These are phyloP conservation scores for Embidobia sp. DNA, from an alignment of 2,888 invertebrate genomes.

Conservation along the genomic window DNA sequence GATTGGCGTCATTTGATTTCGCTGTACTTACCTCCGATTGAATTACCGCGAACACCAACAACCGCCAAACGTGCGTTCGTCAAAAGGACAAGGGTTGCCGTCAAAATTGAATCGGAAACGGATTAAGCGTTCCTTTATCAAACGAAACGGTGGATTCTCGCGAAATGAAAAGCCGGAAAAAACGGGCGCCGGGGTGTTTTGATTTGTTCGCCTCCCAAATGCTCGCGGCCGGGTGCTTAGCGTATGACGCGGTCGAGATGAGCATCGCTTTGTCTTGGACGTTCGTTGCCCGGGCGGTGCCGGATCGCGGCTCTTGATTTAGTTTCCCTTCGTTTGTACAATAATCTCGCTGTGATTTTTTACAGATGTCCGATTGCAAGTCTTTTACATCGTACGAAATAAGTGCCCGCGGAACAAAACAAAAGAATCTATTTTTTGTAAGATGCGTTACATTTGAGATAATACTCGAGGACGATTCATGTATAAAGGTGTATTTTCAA, in stretches of 20 bases:
- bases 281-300: conserved; percentile 18
- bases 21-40: too few species aligned
- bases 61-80: too few species aligned
- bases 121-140: too few species aligned
- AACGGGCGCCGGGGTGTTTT: neutral
- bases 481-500: conserved; percentile 33
- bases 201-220: neutral
- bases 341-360: conserved; percentile 56
- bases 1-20: too few species aligned
- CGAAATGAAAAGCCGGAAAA: too few species aligned
- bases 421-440: conserved; percentile 50
- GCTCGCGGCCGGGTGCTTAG: neutral
- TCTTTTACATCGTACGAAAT: conserved; percentile 40
- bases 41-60: too few species aligned
- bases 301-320: neutral
- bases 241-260: neutral
- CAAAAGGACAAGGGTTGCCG: too few species aligned
- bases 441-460: conserved; percentile 33
- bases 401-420: conserved; percentile 17
- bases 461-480: conserved; percentile 35
- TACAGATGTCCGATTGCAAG: conserved; percentile 42
- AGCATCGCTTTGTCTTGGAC: conserved; percentile 12
- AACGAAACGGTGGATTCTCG: too few species aligned
- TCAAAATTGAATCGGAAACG: too few species aligned
- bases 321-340: conserved; percentile 39